A percentile compares a stretch with the other conserved stretches of the same genome.
phyloP scores from a whole-genome alignment of 1,140 invertebrate species.

The Polyergus mexicanus region DNA sequence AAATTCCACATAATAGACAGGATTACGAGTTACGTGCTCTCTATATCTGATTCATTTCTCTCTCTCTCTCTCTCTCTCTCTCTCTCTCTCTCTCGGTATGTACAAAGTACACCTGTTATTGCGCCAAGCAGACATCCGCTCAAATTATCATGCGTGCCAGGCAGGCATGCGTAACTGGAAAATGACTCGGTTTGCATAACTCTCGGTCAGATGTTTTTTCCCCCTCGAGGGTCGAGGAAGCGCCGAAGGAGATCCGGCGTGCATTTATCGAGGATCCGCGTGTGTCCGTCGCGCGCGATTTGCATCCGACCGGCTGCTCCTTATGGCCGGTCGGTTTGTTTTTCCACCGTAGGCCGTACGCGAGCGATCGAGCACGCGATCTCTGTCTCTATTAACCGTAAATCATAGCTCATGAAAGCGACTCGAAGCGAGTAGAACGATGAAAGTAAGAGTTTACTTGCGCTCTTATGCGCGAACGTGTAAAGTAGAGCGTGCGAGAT shows the following conservation, averaged over 20 bases:
- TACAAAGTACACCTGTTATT: slow-evolving; percentile 35
- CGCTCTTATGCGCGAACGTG: slow-evolving; percentile 32
- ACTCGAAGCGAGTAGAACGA: slow-evolving; percentile 58
- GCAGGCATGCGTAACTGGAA: slow-evolving; percentile 61
- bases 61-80: background rate
- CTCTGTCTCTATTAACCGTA: slow-evolving; percentile 64
- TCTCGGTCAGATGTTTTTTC: slow-evolving; percentile 55
- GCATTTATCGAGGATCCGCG: slow-evolving; percentile 11
- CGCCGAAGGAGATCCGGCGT: slow-evolving; percentile 35
- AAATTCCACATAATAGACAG: slow-evolving; percentile 14
- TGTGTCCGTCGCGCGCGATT: slow-evolving; percentile 15
- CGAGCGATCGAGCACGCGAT: slow-evolving; percentile 30
- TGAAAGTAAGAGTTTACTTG: slow-evolving; percentile 66
- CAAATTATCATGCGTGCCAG: slow-evolving; percentile 43
- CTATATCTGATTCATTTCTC: background rate
- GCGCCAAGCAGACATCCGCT: slow-evolving; percentile 36
- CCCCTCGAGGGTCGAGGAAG: slow-evolving; percentile 5
- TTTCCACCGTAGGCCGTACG: slow-evolving; percentile 16
- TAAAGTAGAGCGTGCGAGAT: slow-evolving; percentile 54
- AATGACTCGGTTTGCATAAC: slow-evolving; percentile 61
- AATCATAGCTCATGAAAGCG: slow-evolving; percentile 70
- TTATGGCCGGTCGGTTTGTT: slow-evolving; percentile 29
- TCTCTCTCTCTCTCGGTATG: slow-evolving; percentile 1
- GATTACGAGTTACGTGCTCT: background rate
- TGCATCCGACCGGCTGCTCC: background rate